phyloP scores from a whole-genome alignment of 2,797 vertebrate species.

The Anabas testudineus region DNA sequence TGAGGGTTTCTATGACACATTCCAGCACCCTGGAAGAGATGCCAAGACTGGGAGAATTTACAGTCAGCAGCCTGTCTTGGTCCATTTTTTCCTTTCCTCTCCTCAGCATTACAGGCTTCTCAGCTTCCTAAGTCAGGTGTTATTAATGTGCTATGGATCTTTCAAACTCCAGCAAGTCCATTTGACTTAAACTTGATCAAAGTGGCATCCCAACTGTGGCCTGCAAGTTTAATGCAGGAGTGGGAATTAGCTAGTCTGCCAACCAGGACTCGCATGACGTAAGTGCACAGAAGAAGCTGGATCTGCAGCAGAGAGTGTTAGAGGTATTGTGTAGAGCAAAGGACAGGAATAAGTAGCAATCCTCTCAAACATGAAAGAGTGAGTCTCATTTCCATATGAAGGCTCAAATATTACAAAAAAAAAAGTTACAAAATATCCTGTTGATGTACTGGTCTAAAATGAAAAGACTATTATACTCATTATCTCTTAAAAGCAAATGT shows the following conservation, averaged over 20 bases:
- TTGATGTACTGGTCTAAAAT: slow-evolving; percentile 50
- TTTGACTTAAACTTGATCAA: slow-evolving; percentile 85
- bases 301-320: slow-evolving; percentile 39
- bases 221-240: slow-evolving; percentile 66
- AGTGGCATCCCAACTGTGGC: slow-evolving; percentile 69
- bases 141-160: slow-evolving; percentile 84
- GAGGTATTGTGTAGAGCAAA: slow-evolving; percentile 30
- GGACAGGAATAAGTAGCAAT: slow-evolving; percentile 39
- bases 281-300: slow-evolving; percentile 15
- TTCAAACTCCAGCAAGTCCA: slow-evolving; percentile 76
- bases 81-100: slow-evolving; percentile 53
- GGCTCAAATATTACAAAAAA: slow-evolving; percentile 46
- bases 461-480: slow-evolving; percentile 54
- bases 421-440: slow-evolving; percentile 42
- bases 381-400: slow-evolving; percentile 54
- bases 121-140: slow-evolving; percentile 72
- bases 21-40: slow-evolving; percentile 54
- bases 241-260: slow-evolving; percentile 52
- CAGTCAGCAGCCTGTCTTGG: slow-evolving; percentile 56
- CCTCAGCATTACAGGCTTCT: slow-evolving; percentile 41
- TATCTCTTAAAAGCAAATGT: slow-evolving; percentile 66
- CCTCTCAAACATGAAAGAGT: slow-evolving; percentile 51
- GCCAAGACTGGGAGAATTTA: slow-evolving; percentile 75
- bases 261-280: slow-evolving; percentile 43
- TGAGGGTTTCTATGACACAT: slow-evolving; percentile 59